phyloP scores from a whole-genome alignment of 2,888 invertebrate genomes.

The Thecophora atra region DNA sequence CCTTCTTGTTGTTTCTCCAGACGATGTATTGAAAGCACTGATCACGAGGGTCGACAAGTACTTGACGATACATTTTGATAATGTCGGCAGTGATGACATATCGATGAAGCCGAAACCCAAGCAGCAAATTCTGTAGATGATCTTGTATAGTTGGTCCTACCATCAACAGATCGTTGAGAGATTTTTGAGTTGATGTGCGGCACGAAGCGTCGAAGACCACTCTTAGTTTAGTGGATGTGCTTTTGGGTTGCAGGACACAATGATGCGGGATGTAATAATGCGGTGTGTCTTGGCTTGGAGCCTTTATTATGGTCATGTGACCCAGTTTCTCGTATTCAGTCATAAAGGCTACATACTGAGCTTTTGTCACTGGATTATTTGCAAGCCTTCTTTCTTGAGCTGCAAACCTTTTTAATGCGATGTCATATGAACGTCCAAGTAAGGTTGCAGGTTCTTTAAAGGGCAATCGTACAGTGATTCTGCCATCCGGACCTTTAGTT shows the following conservation, averaged over 20 bases:
- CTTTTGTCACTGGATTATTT: neutral
- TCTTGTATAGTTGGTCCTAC: slow-evolving; percentile 41
- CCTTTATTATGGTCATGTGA: slow-evolving; percentile 17
- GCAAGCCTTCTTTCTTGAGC: slow-evolving; percentile 2
- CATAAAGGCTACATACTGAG: slow-evolving; percentile 17
- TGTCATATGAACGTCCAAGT: neutral
- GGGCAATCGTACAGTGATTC: slow-evolving; percentile 2
- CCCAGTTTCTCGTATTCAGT: slow-evolving; percentile 18
- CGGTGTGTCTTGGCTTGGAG: neutral
- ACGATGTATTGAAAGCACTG: slow-evolving; percentile 39
- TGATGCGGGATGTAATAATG: slow-evolving; percentile 25
- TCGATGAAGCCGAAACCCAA: neutral
- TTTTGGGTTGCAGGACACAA: neutral
- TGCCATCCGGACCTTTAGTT: no score
- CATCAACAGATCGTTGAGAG: slow-evolving; percentile 37
- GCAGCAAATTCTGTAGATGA: slow-evolving; percentile 13
- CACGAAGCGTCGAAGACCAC: slow-evolving; percentile 17
- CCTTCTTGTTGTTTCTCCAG: slow-evolving; percentile 37
- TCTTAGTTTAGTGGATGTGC: neutral
- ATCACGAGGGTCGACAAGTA: slow-evolving; percentile 12
- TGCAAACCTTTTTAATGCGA: neutral
- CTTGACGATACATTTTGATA: slow-evolving; percentile 26
- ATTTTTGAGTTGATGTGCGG: slow-evolving; percentile 8
- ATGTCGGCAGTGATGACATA: slow-evolving; percentile 23
- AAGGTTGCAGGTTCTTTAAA: neutral